Conservation (phyloP, 92 coral and sea anemone species). For the Phymanthus crucifer region DNA sequence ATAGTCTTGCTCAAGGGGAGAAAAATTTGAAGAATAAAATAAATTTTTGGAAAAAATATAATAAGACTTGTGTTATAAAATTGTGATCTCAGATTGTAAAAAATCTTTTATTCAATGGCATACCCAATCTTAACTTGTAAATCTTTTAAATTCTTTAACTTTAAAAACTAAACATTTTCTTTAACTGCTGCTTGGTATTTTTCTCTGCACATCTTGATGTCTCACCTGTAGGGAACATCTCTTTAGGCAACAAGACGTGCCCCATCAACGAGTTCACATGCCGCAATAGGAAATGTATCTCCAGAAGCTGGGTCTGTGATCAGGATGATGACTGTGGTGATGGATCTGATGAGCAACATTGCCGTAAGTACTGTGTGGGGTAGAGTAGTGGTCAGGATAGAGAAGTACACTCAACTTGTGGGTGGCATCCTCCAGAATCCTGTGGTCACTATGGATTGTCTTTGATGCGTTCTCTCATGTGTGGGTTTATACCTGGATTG, state of each 20-base stretch:
- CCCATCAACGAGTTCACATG: conserved; percentile 40
- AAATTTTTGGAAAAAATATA: no score
- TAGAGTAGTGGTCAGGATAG: no score
- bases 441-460: no score
- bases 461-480: no score
- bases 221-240: conserved; percentile 22
- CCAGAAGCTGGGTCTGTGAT: conserved; percentile 51
- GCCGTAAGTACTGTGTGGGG: conserved; percentile 48
- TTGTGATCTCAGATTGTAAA: background rate
- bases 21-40: no score
- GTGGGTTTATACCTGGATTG: no score
- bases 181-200: conserved; percentile 25
- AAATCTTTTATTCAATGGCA: background rate
- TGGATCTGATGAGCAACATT: conserved; percentile 53
- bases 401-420: no score
- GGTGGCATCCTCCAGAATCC: no score
- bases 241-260: conserved; percentile 39
- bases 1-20: no score
- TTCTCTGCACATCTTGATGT: conserved; percentile 6
- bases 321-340: conserved; percentile 56
- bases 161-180: conserved; percentile 8
- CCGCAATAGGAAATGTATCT: conserved; percentile 31
- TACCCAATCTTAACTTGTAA: background rate
- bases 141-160: background rate
- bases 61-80: no score